phyloP scores from a whole-genome alignment of 2,888 invertebrate species.

The Lypha dubia region DNA sequence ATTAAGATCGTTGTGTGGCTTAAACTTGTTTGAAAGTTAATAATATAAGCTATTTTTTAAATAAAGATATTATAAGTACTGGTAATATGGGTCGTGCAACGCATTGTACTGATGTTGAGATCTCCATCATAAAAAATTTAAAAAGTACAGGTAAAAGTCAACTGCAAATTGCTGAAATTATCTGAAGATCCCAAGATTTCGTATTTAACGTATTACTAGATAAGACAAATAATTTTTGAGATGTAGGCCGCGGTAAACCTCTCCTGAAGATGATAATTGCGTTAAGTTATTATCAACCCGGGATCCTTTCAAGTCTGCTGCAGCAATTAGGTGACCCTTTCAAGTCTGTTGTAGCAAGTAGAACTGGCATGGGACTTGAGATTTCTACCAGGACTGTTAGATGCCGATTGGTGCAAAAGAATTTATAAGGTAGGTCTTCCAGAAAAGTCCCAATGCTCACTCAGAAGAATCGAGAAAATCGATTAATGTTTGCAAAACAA shows the following conservation, averaged over 20 bases:
- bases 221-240: constrained; percentile 2
- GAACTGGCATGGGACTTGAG: background rate
- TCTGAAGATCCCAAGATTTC: constrained; percentile 7
- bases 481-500: constrained; percentile 14
- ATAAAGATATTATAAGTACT: background rate
- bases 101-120: constrained; percentile 14
- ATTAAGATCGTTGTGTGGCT: background rate
- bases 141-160: constrained; percentile 14
- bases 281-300: constrained; percentile 23
- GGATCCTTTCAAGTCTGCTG: background rate
- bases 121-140: constrained; percentile 19
- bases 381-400: background rate
- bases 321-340: too few relatives aligned
- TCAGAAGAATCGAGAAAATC: too few relatives aligned
- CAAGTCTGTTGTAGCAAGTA: too few relatives aligned
- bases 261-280: background rate
- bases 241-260: too few relatives aligned
- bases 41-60: background rate
- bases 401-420: constrained; percentile 6
- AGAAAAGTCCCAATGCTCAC: background rate
- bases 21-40: background rate
- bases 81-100: constrained; percentile 19
- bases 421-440: constrained; percentile 9
- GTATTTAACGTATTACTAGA: background rate
- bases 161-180: constrained; percentile 8